Evolutionary conservation across 2,888 invertebrate species (phyloP).

Genomic region (Conchocele bisecta): DNA sequence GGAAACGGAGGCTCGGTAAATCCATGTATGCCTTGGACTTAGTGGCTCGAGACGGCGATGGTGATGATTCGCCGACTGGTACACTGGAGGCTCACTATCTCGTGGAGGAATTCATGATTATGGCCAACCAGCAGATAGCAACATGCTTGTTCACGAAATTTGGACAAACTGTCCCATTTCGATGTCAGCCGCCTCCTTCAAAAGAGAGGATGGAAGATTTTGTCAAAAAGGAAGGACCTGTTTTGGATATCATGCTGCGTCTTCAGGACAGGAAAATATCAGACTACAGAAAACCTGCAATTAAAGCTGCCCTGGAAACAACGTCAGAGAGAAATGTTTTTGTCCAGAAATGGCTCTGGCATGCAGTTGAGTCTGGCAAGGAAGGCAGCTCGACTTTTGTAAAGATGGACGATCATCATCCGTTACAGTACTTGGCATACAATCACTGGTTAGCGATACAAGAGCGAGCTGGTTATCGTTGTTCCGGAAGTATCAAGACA

Average conservation of each 20-base stretch:
- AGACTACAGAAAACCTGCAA: no score
- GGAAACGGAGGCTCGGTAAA: constrained; percentile 32
- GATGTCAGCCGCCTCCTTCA: constrained; percentile 48
- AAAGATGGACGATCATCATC: constrained; percentile 36
- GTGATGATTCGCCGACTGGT: constrained; percentile 7
- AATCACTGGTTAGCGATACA: constrained; percentile 39
- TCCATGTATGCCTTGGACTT: constrained; percentile 32
- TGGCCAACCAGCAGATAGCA: constrained; percentile 51
- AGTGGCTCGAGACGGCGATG: constrained; percentile 9
- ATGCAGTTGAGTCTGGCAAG: background rate
- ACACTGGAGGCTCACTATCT: constrained; percentile 46
- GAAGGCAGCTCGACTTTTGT: background rate
- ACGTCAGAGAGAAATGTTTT: background rate
- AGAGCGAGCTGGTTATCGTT: constrained; percentile 31
- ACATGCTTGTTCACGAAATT: constrained; percentile 18
- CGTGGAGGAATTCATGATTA: constrained; percentile 60
- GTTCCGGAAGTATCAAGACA: constrained; percentile 9
- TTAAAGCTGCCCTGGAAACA: no score
- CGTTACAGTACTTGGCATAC: constrained; percentile 19
- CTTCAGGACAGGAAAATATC: constrained; percentile 47
- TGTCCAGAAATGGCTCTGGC: no score
- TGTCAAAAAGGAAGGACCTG: constrained; percentile 19
- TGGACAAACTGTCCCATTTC: constrained; percentile 36
- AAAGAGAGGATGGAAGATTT: constrained; percentile 34
- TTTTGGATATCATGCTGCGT: constrained; percentile 35